These are phyloP conservation scores for Ferdinandea cuprea DNA, from an alignment of 2,888 invertebrate genomes.

Conservation along the genomic window DNA sequence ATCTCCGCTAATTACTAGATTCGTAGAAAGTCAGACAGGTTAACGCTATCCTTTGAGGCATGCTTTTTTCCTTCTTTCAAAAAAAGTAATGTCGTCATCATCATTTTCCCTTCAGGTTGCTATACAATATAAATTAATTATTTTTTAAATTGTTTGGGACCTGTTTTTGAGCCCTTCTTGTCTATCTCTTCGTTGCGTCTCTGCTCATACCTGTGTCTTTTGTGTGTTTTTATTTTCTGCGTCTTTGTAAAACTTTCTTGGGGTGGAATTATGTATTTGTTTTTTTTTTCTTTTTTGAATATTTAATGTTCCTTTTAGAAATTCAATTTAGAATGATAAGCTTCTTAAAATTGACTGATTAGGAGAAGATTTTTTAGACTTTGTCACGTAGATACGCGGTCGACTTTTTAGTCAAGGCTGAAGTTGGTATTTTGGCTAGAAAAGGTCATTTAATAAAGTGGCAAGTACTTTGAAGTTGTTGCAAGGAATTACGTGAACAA, in stretches of 20 bases:
- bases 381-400: no score
- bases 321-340: slow-evolving; percentile 40
- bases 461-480: no score
- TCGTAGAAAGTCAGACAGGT: not conserved
- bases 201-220: no score
- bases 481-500: no score
- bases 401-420: no score
- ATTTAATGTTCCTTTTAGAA: slow-evolving; percentile 25
- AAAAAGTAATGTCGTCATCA: not conserved
- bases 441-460: no score
- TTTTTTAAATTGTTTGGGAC: slow-evolving; percentile 39
- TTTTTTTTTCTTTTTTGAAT: no score
- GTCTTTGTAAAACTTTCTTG: no score
- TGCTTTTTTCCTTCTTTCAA: no score
- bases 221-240: no score
- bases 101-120: slow-evolving; percentile 22
- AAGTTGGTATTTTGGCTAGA: no score
- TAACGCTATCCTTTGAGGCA: slow-evolving; percentile 1
- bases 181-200: not conserved
- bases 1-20: slow-evolving; percentile 42
- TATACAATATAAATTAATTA: slow-evolving; percentile 45
- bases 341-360: slow-evolving; percentile 41
- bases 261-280: no score
- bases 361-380: not conserved
- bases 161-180: slow-evolving; percentile 25